Conservation (phyloP, 2,888 invertebrate genomes). For the Cordilura impudica region DNA sequence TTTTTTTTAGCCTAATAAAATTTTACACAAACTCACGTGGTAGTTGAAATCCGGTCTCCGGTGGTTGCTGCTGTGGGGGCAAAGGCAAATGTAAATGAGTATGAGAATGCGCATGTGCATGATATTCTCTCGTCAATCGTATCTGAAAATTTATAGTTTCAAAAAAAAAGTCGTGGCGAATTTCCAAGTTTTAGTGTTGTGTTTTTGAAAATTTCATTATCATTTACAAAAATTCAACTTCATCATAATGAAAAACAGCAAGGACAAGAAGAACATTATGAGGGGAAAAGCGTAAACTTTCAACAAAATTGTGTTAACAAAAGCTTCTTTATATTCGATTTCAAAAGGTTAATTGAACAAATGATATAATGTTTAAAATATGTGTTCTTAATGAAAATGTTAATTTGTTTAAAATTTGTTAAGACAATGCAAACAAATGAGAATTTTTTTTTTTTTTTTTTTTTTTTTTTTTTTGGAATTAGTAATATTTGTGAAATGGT, state of each 20-base stretch:
- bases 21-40: conserved; percentile 80
- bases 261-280: conserved; percentile 53
- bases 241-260: conserved; percentile 19
- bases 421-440: conserved; percentile 5
- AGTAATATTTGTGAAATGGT: not conserved
- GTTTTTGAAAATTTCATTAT: conserved; percentile 52
- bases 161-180: conserved; percentile 73
- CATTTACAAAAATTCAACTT: conserved; percentile 32
- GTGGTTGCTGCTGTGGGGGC: conserved; percentile 86
- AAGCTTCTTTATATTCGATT: not conserved
- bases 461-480: not conserved
- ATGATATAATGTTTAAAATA: conserved; percentile 13
- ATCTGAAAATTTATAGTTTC: conserved; percentile 81
- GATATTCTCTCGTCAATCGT: conserved; percentile 96
- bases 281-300: conserved; percentile 16
- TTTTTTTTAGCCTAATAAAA: conserved; percentile 33
- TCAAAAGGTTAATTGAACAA: conserved; percentile 42
- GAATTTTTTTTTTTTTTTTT: not conserved
- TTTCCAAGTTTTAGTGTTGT: conserved; percentile 66
- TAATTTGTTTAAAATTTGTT: not conserved
- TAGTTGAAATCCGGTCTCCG: conserved; percentile 83
- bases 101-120: conserved; percentile 95
- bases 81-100: conserved; percentile 94
- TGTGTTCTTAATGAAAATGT: not conserved
- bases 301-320: conserved; percentile 37